These are phyloP conservation scores for Eidolon dupreanum DNA, from an alignment of 2,797 vertebrate genomes.

Conservation along the genomic window DNA sequence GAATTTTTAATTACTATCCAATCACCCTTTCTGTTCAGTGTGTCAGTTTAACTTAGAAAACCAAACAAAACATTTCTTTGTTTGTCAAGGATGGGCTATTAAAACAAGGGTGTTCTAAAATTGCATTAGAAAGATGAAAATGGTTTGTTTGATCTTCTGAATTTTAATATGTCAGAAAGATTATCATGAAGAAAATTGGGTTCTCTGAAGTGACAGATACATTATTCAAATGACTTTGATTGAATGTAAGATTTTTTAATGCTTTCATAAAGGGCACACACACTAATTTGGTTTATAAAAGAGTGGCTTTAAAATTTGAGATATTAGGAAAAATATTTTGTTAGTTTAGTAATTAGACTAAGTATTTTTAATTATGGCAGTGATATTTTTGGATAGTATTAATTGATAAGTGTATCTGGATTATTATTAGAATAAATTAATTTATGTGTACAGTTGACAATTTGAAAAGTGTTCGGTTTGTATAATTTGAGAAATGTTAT, in stretches of 20 bases:
- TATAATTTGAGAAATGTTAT: conserved; percentile 24
- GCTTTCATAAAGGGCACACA: conserved; percentile 85
- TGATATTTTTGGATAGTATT: conserved; percentile 58
- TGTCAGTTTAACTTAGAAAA: conserved; percentile 90
- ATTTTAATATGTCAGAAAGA: conserved; percentile 91
- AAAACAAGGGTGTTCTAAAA: conserved; percentile 81
- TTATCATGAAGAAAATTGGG: conserved; percentile 89
- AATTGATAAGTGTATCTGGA: conserved; percentile 55
- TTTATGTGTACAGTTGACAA: conserved; percentile 38
- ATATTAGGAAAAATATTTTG: conserved; percentile 80
- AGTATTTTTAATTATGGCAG: conserved; percentile 71
- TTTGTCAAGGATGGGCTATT: conserved; percentile 84
- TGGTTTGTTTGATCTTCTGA: conserved; percentile 88
- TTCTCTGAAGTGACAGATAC: conserved; percentile 88
- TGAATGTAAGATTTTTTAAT: conserved; percentile 86
- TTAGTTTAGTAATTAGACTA: conserved; percentile 76
- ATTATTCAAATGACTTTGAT: conserved; percentile 90
- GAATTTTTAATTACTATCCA: conserved; percentile 90
- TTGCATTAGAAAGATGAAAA: conserved; percentile 85
- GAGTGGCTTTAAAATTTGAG: conserved; percentile 90
- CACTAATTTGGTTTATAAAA: conserved; percentile 83
- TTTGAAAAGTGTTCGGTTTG: conserved; percentile 23
- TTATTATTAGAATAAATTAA: conserved; percentile 65
- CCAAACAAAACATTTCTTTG: conserved; percentile 89
- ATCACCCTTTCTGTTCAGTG: conserved; percentile 90